phyloP scores from a whole-genome alignment of 2,797 vertebrate species.

The Pipistrellus nathusii region DNA sequence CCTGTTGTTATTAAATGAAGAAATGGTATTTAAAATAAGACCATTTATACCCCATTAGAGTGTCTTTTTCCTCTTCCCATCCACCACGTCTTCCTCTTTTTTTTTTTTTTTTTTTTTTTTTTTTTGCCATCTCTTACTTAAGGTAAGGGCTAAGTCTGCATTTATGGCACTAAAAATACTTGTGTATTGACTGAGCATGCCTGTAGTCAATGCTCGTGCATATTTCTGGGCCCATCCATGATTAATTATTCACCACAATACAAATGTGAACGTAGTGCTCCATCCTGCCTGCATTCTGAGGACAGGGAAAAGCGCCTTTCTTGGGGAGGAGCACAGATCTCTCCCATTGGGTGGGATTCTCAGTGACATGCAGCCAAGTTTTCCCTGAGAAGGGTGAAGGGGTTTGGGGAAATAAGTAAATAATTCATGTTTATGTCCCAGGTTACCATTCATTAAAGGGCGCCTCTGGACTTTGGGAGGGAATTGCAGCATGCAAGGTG shows the following conservation, averaged over 20 bases:
- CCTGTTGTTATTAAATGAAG: not conserved
- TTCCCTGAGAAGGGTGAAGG: not conserved
- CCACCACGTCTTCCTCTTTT: not conserved
- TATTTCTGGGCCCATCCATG: not conserved
- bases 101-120: too few relatives aligned
- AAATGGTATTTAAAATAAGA: not conserved
- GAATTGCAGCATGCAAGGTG: not conserved
- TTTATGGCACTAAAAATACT: not conserved
- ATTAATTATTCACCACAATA: conserved; percentile 45
- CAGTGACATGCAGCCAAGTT: not conserved
- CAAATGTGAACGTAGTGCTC: not conserved
- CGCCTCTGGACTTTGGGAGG: not conserved
- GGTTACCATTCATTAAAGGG: not conserved
- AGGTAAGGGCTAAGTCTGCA: not conserved
- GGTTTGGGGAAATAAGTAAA: not conserved
- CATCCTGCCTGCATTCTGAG: not conserved
- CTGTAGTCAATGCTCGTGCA: not conserved
- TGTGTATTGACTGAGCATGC: not conserved
- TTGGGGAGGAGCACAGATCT: not conserved
- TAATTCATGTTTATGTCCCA: not conserved
- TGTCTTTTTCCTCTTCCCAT: not conserved
- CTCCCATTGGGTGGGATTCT: not conserved
- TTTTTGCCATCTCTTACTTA: not conserved
- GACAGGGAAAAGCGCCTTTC: not conserved
- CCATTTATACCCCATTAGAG: not conserved